Evolutionary conservation across 1,140 invertebrate genomes (phyloP).

Genomic region (Lethocerus indicus): DNA sequence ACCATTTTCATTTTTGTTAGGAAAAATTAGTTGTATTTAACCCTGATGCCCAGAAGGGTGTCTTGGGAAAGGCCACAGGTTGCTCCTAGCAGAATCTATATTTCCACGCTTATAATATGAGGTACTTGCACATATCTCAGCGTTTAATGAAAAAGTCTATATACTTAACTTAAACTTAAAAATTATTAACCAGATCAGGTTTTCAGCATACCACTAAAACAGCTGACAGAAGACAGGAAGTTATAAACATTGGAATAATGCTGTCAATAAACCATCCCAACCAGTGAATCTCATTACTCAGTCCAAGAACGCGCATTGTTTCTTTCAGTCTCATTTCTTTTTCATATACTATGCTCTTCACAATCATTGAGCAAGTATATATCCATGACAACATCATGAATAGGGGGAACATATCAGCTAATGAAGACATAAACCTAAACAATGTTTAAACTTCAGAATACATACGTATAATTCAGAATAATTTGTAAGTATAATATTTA

Average conservation of each 20-base stretch:
- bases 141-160: too few species aligned
- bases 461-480: too few species aligned
- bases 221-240: slow-evolving; percentile 14
- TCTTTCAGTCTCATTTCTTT: slow-evolving; percentile 43
- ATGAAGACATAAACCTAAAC: slow-evolving; percentile 32
- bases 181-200: too few species aligned
- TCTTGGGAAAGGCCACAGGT: too few species aligned
- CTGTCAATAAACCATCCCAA: slow-evolving; percentile 40
- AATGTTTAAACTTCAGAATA: too few species aligned
- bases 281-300: slow-evolving; percentile 38
- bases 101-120: too few species aligned
- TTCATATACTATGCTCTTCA: slow-evolving; percentile 48
- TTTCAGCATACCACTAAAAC: slow-evolving; percentile 9
- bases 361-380: slow-evolving; percentile 38
- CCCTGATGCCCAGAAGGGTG: too few species aligned
- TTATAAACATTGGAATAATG: slow-evolving; percentile 32
- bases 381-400: slow-evolving; percentile 44
- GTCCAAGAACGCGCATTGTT: slow-evolving; percentile 42
- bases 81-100: too few species aligned
- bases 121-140: too few species aligned
- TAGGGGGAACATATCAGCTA: slow-evolving; percentile 36
- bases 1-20: background rate
- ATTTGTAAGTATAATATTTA: too few species aligned
- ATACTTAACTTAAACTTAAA: too few species aligned
- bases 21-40: too few species aligned